A percentile compares a stretch with the other conserved stretches of the same genome.
phyloP scores from a whole-genome alignment of 1,140 invertebrate species.

The Heliothis virescens region DNA sequence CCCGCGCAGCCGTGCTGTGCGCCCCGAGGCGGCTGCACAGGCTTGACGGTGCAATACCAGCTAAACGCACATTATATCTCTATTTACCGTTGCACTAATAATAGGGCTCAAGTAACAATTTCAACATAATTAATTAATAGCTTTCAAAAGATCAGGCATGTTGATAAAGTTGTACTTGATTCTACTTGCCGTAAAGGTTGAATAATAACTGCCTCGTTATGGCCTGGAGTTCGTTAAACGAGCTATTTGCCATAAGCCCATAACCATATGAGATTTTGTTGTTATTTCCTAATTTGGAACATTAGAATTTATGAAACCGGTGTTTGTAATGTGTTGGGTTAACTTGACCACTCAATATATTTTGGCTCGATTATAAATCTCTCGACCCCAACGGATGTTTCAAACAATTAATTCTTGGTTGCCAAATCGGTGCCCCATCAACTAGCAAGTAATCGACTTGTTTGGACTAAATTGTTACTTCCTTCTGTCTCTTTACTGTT shows the following conservation, averaged over 20 bases:
- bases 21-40: conserved; percentile 53
- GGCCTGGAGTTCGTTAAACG: conserved; percentile 16
- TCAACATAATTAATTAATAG: conserved; percentile 57
- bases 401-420: conserved; percentile 25
- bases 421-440: conserved; percentile 45
- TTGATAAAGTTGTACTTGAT: conserved; percentile 36
- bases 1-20: conserved; percentile 57
- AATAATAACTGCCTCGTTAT: conserved; percentile 36
- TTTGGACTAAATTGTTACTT: conserved; percentile 50
- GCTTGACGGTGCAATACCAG: conserved; percentile 47
- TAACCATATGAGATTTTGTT: conserved; percentile 14
- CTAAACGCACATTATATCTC: conserved; percentile 55
- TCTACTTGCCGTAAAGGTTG: conserved; percentile 7
- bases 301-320: conserved; percentile 15
- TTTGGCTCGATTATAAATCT: conserved; percentile 18
- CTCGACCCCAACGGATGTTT: conserved; percentile 39
- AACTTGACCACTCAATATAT: neutral
- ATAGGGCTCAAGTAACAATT: conserved; percentile 56
- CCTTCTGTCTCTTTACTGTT: conserved; percentile 7
- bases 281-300: conserved; percentile 30
- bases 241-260: conserved; percentile 32
- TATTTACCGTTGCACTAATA: conserved; percentile 70
- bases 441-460: conserved; percentile 51
- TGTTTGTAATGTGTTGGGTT: neutral
- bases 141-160: conserved; percentile 38